Conservation (phyloP, 2,888 invertebrate genomes). For the Diplazon laetatorius region DNA sequence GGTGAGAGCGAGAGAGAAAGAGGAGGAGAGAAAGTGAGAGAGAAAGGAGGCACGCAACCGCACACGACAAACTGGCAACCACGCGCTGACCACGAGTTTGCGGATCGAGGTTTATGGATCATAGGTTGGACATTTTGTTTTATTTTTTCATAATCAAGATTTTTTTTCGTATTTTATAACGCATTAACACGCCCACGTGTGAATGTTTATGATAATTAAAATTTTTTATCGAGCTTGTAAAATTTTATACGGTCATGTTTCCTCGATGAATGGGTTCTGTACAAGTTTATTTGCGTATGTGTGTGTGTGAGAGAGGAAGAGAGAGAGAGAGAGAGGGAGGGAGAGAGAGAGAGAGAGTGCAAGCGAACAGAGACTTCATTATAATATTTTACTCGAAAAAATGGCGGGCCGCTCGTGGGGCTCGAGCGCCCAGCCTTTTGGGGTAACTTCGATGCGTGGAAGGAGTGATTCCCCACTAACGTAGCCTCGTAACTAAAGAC, state of each 20-base stretch:
- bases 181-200: constrained; percentile 17
- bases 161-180: constrained; percentile 11
- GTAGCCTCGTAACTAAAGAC: constrained; percentile 13
- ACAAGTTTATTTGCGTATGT: no score
- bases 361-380: no score
- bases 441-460: constrained; percentile 66
- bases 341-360: no score
- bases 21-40: constrained; percentile 35
- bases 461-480: constrained; percentile 43
- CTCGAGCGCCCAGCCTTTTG: constrained; percentile 38
- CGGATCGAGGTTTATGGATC: constrained; percentile 78
- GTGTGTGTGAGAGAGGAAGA: no score
- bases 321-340: no score
- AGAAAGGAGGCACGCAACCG: constrained; percentile 54
- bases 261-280: neutral
- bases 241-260: no score
- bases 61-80: constrained; percentile 54
- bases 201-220: no score
- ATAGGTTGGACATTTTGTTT: constrained; percentile 77
- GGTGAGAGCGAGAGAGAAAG: constrained; percentile 23
- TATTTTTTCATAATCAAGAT: constrained; percentile 56
- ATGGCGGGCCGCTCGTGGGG: constrained; percentile 22
- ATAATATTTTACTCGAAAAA: constrained; percentile 23
- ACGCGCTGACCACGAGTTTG: constrained; percentile 70
- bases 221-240: no score